phyloP scores from a whole-genome alignment of 1,140 invertebrate genomes.

The Asobara japonica region DNA sequence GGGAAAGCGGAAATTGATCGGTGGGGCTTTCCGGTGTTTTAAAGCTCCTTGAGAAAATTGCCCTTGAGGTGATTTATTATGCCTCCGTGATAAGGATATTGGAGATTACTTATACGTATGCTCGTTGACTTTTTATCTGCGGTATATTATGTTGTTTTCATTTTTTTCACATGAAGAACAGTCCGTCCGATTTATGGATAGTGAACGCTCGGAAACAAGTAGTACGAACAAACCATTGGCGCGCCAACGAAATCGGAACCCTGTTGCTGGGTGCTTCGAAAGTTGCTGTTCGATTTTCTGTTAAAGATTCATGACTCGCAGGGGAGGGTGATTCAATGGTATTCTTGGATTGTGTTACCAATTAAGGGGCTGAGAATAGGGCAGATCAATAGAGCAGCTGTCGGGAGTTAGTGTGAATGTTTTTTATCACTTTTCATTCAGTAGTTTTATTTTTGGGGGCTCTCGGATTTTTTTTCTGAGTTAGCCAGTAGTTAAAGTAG shows the following conservation, averaged over 20 bases:
- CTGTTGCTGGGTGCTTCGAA: background rate
- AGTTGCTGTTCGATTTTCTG: background rate
- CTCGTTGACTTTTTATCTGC: background rate
- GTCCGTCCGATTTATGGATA: background rate
- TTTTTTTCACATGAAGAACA: background rate
- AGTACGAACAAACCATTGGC: background rate
- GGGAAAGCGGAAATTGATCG: background rate
- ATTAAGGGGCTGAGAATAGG: background rate
- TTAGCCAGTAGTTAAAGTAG: too few relatives aligned
- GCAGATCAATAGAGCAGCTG: background rate
- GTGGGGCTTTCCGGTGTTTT: background rate
- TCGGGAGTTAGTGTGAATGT: background rate
- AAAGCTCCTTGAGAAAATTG: background rate
- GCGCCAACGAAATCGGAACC: conserved; percentile 1
- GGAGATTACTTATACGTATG: background rate
- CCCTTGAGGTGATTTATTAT: background rate
- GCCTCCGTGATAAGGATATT: background rate
- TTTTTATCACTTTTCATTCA: background rate
- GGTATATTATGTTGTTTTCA: background rate
- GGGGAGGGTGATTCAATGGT: background rate
- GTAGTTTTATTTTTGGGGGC: background rate
- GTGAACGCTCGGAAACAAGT: background rate
- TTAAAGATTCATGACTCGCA: background rate
- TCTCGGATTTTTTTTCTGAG: background rate
- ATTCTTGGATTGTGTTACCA: background rate